Conservation (phyloP, 2,113 vertebrate species). For the Sminthopsis crassicaudata region DNA sequence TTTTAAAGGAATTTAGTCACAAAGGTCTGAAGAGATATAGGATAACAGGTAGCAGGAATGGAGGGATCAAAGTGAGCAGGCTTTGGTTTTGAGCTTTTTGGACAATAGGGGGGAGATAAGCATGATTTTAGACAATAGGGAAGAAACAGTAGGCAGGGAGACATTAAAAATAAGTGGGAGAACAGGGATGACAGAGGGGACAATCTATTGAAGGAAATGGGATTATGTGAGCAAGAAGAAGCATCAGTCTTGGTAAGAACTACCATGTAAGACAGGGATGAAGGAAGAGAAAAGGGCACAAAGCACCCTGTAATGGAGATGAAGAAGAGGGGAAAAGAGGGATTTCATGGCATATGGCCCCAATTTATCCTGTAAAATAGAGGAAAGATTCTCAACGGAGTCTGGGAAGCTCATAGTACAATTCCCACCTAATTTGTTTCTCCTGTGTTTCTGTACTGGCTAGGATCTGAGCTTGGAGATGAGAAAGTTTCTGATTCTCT, state of each 20-base stretch:
- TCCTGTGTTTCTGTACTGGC: slow-evolving; percentile 78
- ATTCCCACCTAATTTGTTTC: slow-evolving; percentile 85
- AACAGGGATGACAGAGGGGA: neutral
- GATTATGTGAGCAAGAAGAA: neutral
- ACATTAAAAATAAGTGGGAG: neutral
- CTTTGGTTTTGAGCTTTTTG: neutral
- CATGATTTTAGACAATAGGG: neutral
- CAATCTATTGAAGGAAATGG: neutral
- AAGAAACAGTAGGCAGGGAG: neutral
- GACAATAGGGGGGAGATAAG: neutral
- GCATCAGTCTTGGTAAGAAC: neutral
- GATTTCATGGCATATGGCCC: neutral
- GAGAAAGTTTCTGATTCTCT: slow-evolving; percentile 74
- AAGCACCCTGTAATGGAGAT: neutral
- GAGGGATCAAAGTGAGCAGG: neutral
- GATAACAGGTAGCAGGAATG: neutral
- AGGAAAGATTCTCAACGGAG: rapidly evolving
- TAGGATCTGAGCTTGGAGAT: slow-evolving; percentile 78
- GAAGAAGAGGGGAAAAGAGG: neutral
- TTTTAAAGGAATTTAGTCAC: neutral
- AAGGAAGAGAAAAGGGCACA: neutral
- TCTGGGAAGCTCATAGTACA: rapidly evolving
- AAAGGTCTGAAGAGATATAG: neutral
- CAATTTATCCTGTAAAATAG: neutral
- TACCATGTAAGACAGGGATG: neutral